Conservation (phyloP, 2,113 vertebrate species). For the Caracal caracal region DNA sequence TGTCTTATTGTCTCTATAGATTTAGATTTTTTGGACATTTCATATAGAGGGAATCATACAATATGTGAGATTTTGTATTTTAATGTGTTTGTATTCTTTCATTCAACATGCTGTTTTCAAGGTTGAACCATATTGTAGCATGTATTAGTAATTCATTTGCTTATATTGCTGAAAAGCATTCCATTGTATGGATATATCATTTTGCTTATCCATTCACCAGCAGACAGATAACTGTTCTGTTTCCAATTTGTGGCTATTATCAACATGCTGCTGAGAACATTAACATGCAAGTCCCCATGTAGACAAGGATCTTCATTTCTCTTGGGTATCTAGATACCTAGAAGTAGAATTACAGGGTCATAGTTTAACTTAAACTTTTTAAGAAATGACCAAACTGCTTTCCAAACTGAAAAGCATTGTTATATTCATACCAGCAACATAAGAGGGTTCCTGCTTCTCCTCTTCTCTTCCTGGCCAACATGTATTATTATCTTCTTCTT, state of each 20-base stretch:
- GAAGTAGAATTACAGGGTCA: not conserved
- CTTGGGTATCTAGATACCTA: not conserved
- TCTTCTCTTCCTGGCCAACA: not conserved
- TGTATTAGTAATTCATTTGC: not conserved
- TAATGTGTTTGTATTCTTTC: not conserved
- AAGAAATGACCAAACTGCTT: not conserved
- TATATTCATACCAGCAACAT: not conserved
- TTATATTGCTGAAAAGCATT: not conserved
- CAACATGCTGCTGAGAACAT: not conserved
- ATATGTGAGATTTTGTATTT: not conserved
- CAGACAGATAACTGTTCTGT: not conserved
- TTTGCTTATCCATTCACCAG: not conserved
- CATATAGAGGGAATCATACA: not conserved
- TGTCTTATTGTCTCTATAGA: not conserved
- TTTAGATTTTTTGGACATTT: not conserved
- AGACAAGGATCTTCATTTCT: slow-evolving; percentile 2
- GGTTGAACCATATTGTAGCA: not conserved
- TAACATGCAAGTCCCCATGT: not conserved
- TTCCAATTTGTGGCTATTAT: slow-evolving; percentile 19
- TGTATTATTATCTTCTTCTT: not conserved
- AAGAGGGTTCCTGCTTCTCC: not conserved
- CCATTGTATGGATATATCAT: not conserved
- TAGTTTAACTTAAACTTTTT: not conserved
- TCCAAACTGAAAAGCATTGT: not conserved
- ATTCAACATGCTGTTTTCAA: not conserved